These are phyloP conservation scores for Alcedo quadribrachys DNA, from an alignment of 2,797 vertebrate genomes.

Conservation along the genomic window DNA sequence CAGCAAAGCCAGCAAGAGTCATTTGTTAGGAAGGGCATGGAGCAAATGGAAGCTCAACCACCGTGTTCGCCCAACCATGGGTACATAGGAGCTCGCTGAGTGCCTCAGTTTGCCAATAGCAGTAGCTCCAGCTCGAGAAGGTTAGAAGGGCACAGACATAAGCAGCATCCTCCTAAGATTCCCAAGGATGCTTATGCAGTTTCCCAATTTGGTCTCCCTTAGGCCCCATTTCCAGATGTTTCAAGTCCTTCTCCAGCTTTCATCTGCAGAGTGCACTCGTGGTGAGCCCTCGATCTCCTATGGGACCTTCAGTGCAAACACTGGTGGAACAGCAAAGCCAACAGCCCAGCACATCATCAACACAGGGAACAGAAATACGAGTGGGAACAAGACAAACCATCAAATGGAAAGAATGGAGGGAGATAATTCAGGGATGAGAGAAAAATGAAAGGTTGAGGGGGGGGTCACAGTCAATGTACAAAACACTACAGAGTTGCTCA, in stretches of 20 bases:
- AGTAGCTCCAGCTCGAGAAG: neutral
- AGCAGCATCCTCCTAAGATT: neutral
- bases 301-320: slow-evolving; percentile 33
- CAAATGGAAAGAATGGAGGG: neutral
- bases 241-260: neutral
- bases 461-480: neutral
- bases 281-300: neutral
- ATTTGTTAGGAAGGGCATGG: neutral
- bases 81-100: neutral
- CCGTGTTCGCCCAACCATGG: neutral
- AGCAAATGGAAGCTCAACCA: neutral
- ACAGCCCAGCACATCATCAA: slow-evolving; percentile 13
- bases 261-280: neutral
- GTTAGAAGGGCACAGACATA: neutral
- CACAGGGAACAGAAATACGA: neutral
- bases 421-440: neutral
- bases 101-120: neutral
- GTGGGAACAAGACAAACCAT: slow-evolving; percentile 23
- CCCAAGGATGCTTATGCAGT: neutral
- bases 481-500: slow-evolving; percentile 44
- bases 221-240: neutral
- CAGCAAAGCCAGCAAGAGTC: slow-evolving; percentile 33
- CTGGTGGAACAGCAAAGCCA: slow-evolving; percentile 35
- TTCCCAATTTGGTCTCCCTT: slow-evolving; percentile 5
- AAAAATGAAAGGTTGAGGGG: neutral